Evolutionary conservation across 1,140 invertebrate species (phyloP).

Genomic region (Atta colombica): DNA sequence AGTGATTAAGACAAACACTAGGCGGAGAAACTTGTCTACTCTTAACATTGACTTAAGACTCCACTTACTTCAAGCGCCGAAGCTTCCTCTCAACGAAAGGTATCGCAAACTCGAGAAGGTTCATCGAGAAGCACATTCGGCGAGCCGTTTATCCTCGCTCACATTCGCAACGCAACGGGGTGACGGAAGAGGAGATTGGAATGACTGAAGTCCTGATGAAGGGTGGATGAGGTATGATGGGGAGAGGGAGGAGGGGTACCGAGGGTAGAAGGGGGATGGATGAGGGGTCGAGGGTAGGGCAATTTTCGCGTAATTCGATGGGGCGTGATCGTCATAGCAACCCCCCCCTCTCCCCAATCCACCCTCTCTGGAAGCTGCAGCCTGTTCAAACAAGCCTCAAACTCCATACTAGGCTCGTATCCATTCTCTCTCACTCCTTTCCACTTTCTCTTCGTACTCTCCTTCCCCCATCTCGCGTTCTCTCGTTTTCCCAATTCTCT

Average conservation of each 20-base stretch:
- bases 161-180: constrained; percentile 76
- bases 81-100: constrained; percentile 43
- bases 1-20: constrained; percentile 41
- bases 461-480: constrained; percentile 27
- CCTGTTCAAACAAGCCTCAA: constrained; percentile 85
- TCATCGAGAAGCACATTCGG: constrained; percentile 81
- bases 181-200: constrained; percentile 68
- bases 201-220: constrained; percentile 75
- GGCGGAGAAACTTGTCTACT: constrained; percentile 28
- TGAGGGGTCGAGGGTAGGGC: constrained; percentile 82
- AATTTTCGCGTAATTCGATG: constrained; percentile 86
- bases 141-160: constrained; percentile 82
- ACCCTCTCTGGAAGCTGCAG: constrained; percentile 82
- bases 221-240: constrained; percentile 51
- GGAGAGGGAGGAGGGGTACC: background rate
- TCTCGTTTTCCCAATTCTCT: constrained; percentile 5
- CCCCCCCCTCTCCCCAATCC: constrained; percentile 75
- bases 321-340: constrained; percentile 87
- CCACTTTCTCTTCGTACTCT: background rate
- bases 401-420: constrained; percentile 73
- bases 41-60: constrained; percentile 58
- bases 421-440: constrained; percentile 49
- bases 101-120: constrained; percentile 72
- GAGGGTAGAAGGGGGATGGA: background rate
- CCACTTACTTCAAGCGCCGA: constrained; percentile 41